phyloP scores from a whole-genome alignment of 2,888 invertebrate genomes.

The Steromphala cineraria region DNA sequence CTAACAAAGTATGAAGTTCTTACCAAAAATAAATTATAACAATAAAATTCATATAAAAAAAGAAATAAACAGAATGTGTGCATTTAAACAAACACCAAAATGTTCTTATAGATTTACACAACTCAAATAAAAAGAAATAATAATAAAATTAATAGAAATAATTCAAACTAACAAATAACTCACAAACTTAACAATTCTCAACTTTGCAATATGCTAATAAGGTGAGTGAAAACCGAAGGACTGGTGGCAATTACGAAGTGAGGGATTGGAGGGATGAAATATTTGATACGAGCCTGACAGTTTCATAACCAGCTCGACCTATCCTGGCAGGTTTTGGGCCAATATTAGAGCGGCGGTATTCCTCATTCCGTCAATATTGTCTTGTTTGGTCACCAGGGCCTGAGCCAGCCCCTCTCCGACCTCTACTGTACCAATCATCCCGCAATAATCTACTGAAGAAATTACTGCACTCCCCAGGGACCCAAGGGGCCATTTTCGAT shows the following conservation, averaged over 20 bases:
- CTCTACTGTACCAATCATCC: slow-evolving; percentile 34
- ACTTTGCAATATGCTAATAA: no score
- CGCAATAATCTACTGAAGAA: slow-evolving; percentile 39
- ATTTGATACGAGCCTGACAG: slow-evolving; percentile 16
- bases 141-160: no score
- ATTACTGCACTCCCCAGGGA: slow-evolving; percentile 38
- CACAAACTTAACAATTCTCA: no score
- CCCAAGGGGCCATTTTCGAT: slow-evolving; percentile 30
- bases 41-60: no score
- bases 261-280: not conserved
- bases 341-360: slow-evolving; percentile 19
- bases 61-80: no score
- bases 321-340: not conserved
- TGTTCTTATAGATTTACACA: no score
- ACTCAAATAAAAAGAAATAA: no score
- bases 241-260: not conserved
- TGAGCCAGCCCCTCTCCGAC: slow-evolving; percentile 21
- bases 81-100: no score
- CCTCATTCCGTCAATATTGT: slow-evolving; percentile 28
- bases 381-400: slow-evolving; percentile 29
- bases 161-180: no score
- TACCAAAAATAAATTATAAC: no score
- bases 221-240: no score
- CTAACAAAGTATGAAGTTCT: no score
- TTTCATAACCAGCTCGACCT: slow-evolving; percentile 20